Percentiles rank a stretch among this genome's conserved stretches.
Evolutionary conservation across 2,888 invertebrate genomes (phyloP).

Genomic region (Ametastegia equiseti): DNA sequence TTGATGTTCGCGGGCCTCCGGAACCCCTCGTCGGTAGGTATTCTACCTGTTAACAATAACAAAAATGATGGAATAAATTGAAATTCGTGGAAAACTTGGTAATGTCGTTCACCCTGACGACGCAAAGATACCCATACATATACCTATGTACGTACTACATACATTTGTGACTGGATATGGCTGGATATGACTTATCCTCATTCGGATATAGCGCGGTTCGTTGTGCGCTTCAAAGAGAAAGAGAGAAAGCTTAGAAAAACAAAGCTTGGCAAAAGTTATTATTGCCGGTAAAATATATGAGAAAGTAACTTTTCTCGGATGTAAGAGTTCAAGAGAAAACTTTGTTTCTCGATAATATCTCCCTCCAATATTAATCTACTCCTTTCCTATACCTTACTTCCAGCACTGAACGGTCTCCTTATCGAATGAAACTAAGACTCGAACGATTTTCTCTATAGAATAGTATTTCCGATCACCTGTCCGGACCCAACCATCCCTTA

Average conservation of each 20-base stretch:
- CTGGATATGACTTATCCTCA: not conserved
- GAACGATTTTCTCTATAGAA: not conserved
- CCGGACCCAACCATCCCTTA: not conserved
- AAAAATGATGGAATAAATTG: slow-evolving; percentile 28
- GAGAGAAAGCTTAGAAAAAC: slow-evolving; percentile 31
- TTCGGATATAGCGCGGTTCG: not conserved
- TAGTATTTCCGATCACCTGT: slow-evolving; percentile 12
- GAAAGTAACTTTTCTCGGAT: slow-evolving; percentile 9
- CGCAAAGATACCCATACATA: too few species aligned
- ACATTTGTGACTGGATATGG: not conserved
- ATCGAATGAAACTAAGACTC: slow-evolving; percentile 38
- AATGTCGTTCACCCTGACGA: too few species aligned
- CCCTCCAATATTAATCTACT: slow-evolving; percentile 44
- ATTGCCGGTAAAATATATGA: slow-evolving; percentile 38
- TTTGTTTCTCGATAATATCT: slow-evolving; percentile 45
- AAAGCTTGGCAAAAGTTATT: slow-evolving; percentile 45
- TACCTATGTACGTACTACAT: not conserved
- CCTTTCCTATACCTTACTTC: too few species aligned
- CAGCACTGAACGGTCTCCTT: slow-evolving; percentile 21
- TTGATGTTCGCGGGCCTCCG: slow-evolving; percentile 20
- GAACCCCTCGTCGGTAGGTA: not conserved
- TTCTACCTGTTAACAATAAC: not conserved
- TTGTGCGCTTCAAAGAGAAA: not conserved
- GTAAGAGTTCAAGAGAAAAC: slow-evolving; percentile 31
- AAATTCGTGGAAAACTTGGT: not conserved